Evolutionary conservation across 2,797 vertebrate species (phyloP).

Genomic region (Phaenicophaeus curvirostris): DNA sequence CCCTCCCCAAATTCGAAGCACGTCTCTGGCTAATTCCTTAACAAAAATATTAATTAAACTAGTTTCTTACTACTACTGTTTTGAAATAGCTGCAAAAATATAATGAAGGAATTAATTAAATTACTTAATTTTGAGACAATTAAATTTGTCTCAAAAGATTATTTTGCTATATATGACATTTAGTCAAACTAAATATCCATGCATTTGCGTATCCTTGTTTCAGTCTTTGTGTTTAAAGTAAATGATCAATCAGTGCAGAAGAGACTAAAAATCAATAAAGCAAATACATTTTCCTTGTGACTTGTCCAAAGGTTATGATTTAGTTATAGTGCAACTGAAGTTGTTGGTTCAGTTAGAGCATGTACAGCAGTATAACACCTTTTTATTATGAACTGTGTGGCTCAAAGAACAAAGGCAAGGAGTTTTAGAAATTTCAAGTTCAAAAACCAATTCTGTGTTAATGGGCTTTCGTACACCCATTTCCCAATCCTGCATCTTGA

Average conservation of each 20-base stretch:
- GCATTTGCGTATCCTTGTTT: slow-evolving; percentile 5
- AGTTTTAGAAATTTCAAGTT: slow-evolving; percentile 53
- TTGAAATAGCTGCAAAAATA: not conserved
- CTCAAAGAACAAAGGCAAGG: slow-evolving; percentile 46
- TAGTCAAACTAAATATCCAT: not conserved
- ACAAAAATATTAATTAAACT: not conserved
- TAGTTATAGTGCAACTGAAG: slow-evolving; percentile 69
- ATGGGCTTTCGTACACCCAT: not conserved
- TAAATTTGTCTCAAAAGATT: not conserved
- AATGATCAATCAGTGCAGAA: slow-evolving; percentile 42
- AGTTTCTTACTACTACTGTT: not conserved
- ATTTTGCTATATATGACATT: not conserved
- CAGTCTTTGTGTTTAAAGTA: slow-evolving; percentile 34
- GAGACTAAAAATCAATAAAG: slow-evolving; percentile 57
- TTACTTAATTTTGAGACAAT: too few species aligned
- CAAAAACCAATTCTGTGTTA: not conserved
- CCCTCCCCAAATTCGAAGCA: not conserved
- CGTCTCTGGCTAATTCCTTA: not conserved
- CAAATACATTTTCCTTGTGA: slow-evolving; percentile 67
- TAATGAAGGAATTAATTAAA: slow-evolving; percentile 26
- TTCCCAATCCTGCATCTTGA: not conserved
- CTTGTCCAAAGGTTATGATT: slow-evolving; percentile 74
- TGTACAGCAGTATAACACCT: slow-evolving; percentile 41
- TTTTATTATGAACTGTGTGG: slow-evolving; percentile 62
- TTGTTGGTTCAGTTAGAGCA: slow-evolving; percentile 70